A percentile compares a stretch with the other conserved stretches of the same genome.
These are phyloP conservation scores for Pyrgus malvae DNA, from an alignment of 2,888 invertebrate species.

Conservation along the genomic window DNA sequence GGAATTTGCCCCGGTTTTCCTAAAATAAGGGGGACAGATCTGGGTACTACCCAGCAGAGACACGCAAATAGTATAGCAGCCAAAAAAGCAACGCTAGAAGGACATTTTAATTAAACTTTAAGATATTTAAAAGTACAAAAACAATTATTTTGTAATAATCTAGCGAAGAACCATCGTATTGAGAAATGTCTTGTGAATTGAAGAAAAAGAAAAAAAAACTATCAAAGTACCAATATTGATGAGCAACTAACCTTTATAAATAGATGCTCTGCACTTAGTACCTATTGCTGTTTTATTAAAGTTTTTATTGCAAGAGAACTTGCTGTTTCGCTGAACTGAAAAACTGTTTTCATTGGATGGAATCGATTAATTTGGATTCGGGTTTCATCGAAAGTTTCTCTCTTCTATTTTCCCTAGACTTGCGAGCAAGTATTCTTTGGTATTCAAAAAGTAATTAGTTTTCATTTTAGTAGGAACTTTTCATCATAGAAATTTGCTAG, in stretches of 20 bases:
- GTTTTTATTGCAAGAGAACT: slow-evolving; percentile 7
- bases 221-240: slow-evolving; percentile 3
- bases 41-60: no score
- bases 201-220: not conserved
- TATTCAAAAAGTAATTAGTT: not conserved
- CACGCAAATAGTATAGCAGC: no score
- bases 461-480: no score
- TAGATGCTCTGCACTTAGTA: slow-evolving; percentile 23
- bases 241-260: slow-evolving; percentile 10
- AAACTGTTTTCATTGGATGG: not conserved
- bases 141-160: no score
- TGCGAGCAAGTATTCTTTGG: not conserved
- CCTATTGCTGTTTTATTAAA: slow-evolving; percentile 10
- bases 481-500: no score
- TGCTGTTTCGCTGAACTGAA: not conserved
- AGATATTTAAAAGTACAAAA: no score
- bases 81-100: no score
- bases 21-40: no score
- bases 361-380: not conserved
- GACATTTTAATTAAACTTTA: no score
- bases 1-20: no score
- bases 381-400: not conserved
- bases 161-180: no score
- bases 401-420: not conserved
- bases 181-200: not conserved